A percentile compares a stretch with the other conserved stretches of the same genome.
Conservation (phyloP, 2,888 invertebrate genomes). For the Drosophila limbata region DNA sequence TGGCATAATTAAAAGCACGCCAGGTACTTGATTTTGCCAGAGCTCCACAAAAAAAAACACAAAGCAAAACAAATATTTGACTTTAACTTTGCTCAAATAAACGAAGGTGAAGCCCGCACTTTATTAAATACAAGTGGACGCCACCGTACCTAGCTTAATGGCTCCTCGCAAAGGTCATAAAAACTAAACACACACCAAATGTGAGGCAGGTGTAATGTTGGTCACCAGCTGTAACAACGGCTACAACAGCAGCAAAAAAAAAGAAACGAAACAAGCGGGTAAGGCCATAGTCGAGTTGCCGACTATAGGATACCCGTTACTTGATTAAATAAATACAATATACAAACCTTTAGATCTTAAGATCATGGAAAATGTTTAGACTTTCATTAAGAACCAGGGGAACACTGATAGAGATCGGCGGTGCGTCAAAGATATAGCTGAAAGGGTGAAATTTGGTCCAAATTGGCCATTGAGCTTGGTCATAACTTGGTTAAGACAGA, state of each 20-base stretch:
- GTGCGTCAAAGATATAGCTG: too few species aligned
- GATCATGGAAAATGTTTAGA: too few species aligned
- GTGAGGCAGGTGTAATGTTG: slow-evolving; percentile 1
- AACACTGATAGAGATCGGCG: too few species aligned
- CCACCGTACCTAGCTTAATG: slow-evolving; percentile 5
- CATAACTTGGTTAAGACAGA: too few species aligned
- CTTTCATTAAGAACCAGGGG: too few species aligned
- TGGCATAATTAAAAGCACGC: slow-evolving; percentile 16
- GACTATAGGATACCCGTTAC: background rate
- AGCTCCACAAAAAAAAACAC: too few species aligned
- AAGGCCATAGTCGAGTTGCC: too few species aligned
- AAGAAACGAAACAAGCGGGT: background rate
- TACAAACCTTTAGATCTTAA: too few species aligned
- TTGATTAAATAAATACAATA: too few species aligned
- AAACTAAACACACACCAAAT: slow-evolving; percentile 12
- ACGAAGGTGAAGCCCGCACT: slow-evolving; percentile 1
- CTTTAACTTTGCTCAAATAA: slow-evolving; percentile 20
- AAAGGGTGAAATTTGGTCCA: too few species aligned
- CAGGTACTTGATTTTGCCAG: slow-evolving; percentile 4
- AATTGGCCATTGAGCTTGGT: too few species aligned
- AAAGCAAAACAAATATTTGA: slow-evolving; percentile 30
- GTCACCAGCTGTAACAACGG: slow-evolving; percentile 5
- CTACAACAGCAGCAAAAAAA: background rate
- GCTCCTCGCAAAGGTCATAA: slow-evolving; percentile 20
- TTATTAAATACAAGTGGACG: slow-evolving; percentile 14